A percentile compares a stretch with the other conserved stretches of the same genome.
phyloP scores from a whole-genome alignment of 2,888 invertebrate species.

The Chalcis sispes region DNA sequence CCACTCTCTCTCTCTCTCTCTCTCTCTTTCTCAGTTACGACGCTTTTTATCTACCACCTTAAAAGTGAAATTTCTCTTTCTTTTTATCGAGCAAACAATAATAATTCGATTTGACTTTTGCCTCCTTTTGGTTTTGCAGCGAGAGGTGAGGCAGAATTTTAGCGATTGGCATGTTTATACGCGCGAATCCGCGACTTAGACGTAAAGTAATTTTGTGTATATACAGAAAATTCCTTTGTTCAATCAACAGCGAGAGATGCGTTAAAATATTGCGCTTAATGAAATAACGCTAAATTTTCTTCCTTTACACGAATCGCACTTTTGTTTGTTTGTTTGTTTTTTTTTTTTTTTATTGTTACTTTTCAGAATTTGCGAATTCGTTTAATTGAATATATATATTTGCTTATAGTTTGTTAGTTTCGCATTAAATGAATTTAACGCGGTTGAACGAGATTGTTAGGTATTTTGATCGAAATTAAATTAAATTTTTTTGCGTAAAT shows the following conservation, averaged over 20 bases:
- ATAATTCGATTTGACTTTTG: constrained; percentile 41
- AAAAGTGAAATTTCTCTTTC: neutral
- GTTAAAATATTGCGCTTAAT: constrained; percentile 4
- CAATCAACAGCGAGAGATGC: constrained; percentile 14
- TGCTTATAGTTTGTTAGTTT: too few relatives aligned
- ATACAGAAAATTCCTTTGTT: constrained; percentile 32
- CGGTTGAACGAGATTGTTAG: too few relatives aligned
- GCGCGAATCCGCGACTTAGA: neutral
- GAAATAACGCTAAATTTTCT: neutral
- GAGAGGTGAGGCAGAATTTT: constrained; percentile 16
- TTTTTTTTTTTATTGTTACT: neutral
- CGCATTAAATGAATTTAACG: too few relatives aligned
- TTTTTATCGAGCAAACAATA: constrained; percentile 31
- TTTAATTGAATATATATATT: too few relatives aligned
- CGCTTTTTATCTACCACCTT: too few relatives aligned
- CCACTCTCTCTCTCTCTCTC: neutral
- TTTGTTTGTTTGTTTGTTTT: too few relatives aligned
- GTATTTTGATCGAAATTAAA: too few relatives aligned
- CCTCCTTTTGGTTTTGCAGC: neutral
- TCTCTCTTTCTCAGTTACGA: too few relatives aligned
- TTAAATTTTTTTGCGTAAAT: too few relatives aligned
- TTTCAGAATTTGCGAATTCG: too few relatives aligned
- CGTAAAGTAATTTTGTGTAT: constrained; percentile 3
- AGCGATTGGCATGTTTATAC: constrained; percentile 22
- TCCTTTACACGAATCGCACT: neutral